These are phyloP conservation scores for Entomobrya proxima DNA, from an alignment of 2,888 invertebrate genomes.

Conservation along the genomic window DNA sequence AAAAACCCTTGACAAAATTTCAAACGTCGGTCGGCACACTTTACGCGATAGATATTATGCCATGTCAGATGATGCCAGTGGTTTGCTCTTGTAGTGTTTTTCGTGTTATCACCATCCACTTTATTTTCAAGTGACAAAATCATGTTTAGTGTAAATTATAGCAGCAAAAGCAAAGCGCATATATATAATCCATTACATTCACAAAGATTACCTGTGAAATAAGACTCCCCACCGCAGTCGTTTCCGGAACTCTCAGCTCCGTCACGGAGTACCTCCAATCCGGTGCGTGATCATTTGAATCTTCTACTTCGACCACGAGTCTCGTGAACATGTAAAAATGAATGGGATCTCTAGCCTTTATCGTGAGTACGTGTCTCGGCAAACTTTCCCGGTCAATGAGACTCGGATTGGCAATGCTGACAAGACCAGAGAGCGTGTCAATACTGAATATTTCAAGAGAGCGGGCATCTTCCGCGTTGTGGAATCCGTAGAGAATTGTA, in stretches of 20 bases:
- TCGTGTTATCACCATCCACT: no score
- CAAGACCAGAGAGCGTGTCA: constrained; percentile 90
- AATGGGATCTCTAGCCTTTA: constrained; percentile 86
- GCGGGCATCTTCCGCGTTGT: constrained; percentile 74
- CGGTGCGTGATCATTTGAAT: constrained; percentile 70
- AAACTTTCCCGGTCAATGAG: constrained; percentile 91
- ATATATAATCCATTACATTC: neutral
- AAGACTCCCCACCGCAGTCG: constrained; percentile 72
- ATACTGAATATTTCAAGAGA: constrained; percentile 83
- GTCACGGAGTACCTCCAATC: constrained; percentile 72
- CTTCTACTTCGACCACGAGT: constrained; percentile 71
- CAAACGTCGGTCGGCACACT: no score
- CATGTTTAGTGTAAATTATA: no score
- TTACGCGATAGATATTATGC: no score
- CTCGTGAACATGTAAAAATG: constrained; percentile 74
- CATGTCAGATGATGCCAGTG: no score
- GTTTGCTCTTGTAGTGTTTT: neutral
- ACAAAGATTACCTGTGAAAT: constrained; percentile 72
- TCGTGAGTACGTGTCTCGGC: constrained; percentile 91
- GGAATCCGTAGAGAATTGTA: constrained; percentile 74
- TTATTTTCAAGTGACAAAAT: no score
- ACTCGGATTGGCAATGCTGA: constrained; percentile 84
- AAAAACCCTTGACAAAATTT: no score
- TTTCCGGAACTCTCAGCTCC: constrained; percentile 75
- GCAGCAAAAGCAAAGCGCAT: neutral